Percentiles rank a stretch among this genome's conserved stretches.
phyloP scores from a whole-genome alignment of 2,888 invertebrate species.

The Erebia ligea region DNA sequence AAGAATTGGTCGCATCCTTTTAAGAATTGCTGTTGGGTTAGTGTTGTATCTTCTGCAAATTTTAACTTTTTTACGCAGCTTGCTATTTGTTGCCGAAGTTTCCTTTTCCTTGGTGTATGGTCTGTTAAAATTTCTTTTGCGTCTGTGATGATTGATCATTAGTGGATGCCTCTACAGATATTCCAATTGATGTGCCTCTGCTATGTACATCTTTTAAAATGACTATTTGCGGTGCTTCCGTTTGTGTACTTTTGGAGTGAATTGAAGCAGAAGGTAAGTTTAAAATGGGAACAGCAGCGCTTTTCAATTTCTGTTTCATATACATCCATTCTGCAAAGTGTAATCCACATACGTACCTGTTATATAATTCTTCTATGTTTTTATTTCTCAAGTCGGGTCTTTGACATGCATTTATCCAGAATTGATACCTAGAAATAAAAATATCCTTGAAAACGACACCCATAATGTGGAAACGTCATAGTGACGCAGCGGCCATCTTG shows the following conservation, averaged over 20 bases:
- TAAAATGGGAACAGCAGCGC: constrained; percentile 2
- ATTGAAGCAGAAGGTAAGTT: neutral
- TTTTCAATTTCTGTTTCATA: constrained; percentile 4
- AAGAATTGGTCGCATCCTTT: neutral
- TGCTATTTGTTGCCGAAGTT: no score
- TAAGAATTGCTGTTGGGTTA: no score
- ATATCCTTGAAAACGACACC: neutral
- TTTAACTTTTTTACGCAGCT: no score
- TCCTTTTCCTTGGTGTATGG: no score
- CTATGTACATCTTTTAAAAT: no score
- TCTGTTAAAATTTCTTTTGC: no score
- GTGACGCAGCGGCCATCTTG: neutral
- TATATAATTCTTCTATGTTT: constrained; percentile 4
- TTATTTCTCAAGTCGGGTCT: constrained; percentile 4
- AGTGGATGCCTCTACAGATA: no score
- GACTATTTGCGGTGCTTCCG: neutral
- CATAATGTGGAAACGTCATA: neutral
- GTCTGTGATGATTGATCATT: no score
- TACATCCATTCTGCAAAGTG: constrained; percentile 4
- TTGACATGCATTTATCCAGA: constrained; percentile 4
- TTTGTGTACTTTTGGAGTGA: constrained; percentile 1
- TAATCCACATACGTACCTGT: neutral
- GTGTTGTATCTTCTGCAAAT: no score
- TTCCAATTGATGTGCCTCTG: no score
- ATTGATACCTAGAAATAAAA: neutral